Conservation (phyloP, 2,113 vertebrate genomes). For the Manacus vitellinus region DNA sequence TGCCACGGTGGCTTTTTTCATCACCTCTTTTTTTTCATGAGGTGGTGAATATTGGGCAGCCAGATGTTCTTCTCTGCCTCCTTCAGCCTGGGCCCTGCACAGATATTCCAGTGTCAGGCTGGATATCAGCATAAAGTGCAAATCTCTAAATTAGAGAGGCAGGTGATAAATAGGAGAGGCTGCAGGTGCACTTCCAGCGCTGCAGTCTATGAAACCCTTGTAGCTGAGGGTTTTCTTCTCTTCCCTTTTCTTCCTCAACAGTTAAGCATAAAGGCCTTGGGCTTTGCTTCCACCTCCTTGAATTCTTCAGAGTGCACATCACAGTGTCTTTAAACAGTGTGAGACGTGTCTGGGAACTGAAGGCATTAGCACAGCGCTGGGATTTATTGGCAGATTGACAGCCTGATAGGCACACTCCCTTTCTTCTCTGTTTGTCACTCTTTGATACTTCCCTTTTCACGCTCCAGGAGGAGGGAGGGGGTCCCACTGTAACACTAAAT, state of each 20-base stretch:
- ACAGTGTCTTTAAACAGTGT: conserved; percentile 48
- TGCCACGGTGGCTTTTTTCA: not conserved
- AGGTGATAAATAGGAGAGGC: not conserved
- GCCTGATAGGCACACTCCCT: conserved; percentile 32
- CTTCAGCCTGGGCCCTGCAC: not conserved
- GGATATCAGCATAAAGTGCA: not conserved
- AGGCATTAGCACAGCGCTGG: conserved; percentile 43
- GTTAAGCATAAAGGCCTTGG: conserved; percentile 35
- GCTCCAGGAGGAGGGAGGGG: not conserved
- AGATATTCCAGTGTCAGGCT: not conserved
- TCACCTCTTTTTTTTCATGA: fast-evolving
- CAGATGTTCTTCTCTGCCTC: not conserved
- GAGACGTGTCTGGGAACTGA: not conserved
- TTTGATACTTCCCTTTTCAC: conserved; percentile 39
- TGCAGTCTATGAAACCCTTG: conserved; percentile 10
- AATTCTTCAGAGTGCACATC: conserved; percentile 49
- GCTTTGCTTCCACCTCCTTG: conserved; percentile 47
- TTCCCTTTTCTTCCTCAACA: conserved; percentile 2
- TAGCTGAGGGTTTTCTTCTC: conserved; percentile 14
- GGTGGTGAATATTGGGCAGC: not conserved
- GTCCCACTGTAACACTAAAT: conserved; percentile 4
- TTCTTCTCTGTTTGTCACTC: conserved; percentile 49
- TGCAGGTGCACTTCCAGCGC: not conserved
- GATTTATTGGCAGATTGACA: conserved; percentile 65
- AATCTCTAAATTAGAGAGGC: not conserved